Percentiles rank a stretch among this genome's conserved stretches.
Conservation (phyloP, 1,140 invertebrate species). For the Myzus persicae region DNA sequence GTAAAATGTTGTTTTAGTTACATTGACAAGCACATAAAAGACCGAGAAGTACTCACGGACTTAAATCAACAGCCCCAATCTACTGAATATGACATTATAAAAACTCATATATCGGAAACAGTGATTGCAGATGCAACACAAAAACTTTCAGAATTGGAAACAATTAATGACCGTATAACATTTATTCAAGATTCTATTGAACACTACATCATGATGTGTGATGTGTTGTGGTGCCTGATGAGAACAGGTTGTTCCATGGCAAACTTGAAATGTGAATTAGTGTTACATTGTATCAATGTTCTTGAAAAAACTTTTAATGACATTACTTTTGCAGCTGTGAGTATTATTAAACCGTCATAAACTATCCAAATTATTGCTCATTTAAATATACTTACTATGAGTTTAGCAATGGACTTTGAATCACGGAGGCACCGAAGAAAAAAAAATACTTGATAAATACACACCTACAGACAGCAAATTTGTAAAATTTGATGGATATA, state of each 20-base stretch:
- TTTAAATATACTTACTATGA: not conserved
- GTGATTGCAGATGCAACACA: not conserved
- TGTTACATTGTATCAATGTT: not conserved
- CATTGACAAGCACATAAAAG: not conserved
- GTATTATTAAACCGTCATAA: not conserved
- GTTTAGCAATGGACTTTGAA: not conserved
- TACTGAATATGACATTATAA: not conserved
- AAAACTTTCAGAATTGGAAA: not conserved
- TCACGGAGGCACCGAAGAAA: not conserved
- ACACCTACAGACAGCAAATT: not conserved
- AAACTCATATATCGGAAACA: not conserved
- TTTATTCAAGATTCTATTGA: slow-evolving; percentile 28
- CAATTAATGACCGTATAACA: not conserved
- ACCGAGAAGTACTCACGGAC: not conserved
- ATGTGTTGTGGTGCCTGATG: slow-evolving; percentile 21
- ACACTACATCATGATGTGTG: slow-evolving; percentile 35
- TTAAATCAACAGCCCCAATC: not conserved
- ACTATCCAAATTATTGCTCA: not conserved
- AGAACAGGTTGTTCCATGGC: slow-evolving; percentile 10
- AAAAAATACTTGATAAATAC: not conserved
- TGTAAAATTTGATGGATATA: slow-evolving; percentile 31
- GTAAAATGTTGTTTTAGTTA: not conserved
- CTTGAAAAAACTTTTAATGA: not conserved
- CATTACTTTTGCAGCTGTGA: not conserved
- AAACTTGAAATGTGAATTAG: slow-evolving; percentile 40